Base-by-base conservation (phyloP, 2,888 invertebrate genomes). In the Heteromyza rotundicornis region DNA sequence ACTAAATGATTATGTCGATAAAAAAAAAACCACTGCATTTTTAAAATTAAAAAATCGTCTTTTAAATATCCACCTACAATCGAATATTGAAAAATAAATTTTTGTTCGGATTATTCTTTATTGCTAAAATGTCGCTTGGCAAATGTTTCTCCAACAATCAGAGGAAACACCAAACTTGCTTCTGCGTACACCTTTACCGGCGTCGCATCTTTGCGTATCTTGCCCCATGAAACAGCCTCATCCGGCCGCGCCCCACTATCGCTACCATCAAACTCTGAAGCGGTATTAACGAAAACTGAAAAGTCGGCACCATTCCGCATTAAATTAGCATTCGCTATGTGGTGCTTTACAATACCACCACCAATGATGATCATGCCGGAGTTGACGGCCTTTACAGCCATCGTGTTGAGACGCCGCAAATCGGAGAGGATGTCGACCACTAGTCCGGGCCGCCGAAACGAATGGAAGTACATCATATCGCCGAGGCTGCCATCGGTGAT, bases 401-500 rank as follows among this genome's bases (percentile, higher is more conserved):
- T 95, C 19, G 92, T 90, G 84, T 99, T 99, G 23, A 99, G 84
- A 59, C 94, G 87, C 59, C 91, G 86, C 62, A 99, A 85, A 85
- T 98, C 98, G 79, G 95, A 91, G 20, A 97, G 86, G 78, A 99
- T 95, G 80, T 99, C 99, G 53, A 99, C 85, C 24, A 96, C 86
- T 7, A 99, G 86, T 1, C 98, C 98, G 0, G 98, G 95, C 79
- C 92, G 92, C 71, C 90, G 91, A 80, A 91, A 96, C 0, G 97
- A 95, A 84, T 99, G 98, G 79, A 99, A 97, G 82, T 96, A 99
- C 89, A 99, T 93, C 98, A 99, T 98, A 80, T 99, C 99, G 0
- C 99, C 97, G 64, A 94, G 85, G 70, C 96, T 96, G 1, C 99
- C 99, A 85, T 99, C 99, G 0, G 99, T 99, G 64, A 99, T 84